Evolutionary conservation across 2,113 vertebrate genomes (phyloP).

Genomic region (Macquaria australasica): DNA sequence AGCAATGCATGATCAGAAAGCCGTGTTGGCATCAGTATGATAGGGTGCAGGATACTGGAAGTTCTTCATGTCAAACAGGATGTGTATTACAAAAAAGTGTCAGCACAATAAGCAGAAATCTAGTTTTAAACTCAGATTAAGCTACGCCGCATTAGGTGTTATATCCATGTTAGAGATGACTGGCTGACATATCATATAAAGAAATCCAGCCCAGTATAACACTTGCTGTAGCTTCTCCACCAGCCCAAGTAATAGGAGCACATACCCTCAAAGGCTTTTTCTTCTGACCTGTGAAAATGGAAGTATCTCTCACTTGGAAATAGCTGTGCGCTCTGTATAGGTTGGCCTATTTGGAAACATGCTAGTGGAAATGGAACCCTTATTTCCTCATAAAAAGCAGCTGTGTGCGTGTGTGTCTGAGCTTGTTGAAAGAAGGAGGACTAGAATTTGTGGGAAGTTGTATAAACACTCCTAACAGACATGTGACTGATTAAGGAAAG

Average conservation of each 20-base stretch:
- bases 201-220: neutral
- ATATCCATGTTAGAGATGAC: neutral
- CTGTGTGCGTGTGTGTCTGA: neutral
- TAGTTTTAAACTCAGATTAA: too few relatives aligned
- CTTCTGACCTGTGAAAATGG: constrained; percentile 33
- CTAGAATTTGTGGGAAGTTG: neutral
- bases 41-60: too few relatives aligned
- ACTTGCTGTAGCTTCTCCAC: neutral
- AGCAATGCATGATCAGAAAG: too few relatives aligned
- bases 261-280: constrained; percentile 1
- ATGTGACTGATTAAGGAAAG: too few relatives aligned
- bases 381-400: neutral
- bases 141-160: neutral
- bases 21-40: too few relatives aligned
- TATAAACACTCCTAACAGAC: neutral
- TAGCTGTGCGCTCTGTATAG: constrained; percentile 4
- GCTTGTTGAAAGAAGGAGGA: neutral
- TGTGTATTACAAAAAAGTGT: too few relatives aligned
- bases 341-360: constrained; percentile 1
- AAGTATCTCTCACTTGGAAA: constrained; percentile 32
- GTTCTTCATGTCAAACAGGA: too few relatives aligned
- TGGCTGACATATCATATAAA: neutral
- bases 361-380: neutral
- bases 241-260: neutral
- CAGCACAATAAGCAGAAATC: too few relatives aligned